Base-by-base conservation (phyloP, 1,140 invertebrate genomes). In the Drosophila bocki region DNA sequence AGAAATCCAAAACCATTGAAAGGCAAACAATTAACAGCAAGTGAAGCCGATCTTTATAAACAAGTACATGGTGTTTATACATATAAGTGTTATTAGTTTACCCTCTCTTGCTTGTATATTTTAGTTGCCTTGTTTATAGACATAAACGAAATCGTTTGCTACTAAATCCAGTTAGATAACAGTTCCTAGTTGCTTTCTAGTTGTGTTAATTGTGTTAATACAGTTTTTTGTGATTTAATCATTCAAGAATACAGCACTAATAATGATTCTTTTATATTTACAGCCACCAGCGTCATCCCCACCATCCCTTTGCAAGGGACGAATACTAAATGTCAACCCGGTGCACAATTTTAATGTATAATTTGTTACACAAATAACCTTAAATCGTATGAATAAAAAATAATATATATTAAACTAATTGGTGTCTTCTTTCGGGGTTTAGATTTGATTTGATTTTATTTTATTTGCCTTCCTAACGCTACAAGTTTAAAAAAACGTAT, bases 301-400 rank as follows among this genome's bases (percentile, higher is more conserved):
- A 69, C 61, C 65, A 69, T 63, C 65, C 65, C 26, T 69, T 69
- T 26, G 65, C 42, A 37, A 69, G 51, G 37, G 65, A 69, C 65
- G 65, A 69, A 65, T 69, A 22, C 65, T 69, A 69, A n/a, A 13
- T 37, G 4, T 7, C 32, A 37, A 22, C 37, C 35, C 37, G 19
- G 47, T 53, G 19, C 32, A 44, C 32, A 65, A 48, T 51, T 69
- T 32, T 65, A 68, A 42, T 44, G 29, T 26, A 44, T 29, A 19
- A 69, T 65, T 65, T 69, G 37, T 69, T 65, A 37, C 39, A 65
- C 39, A 51, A 65, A 65, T 51, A 65, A 69, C 35, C 19, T 53
- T 53, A 44, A 65, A 69, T 37, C 32, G 39, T 69, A 65, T 11
- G 4, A 65, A 65, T 69, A 69, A 65, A 69, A 65, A 45, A 44